phyloP scores from a whole-genome alignment of 2,888 invertebrate species.

The Cordilura impudica region DNA sequence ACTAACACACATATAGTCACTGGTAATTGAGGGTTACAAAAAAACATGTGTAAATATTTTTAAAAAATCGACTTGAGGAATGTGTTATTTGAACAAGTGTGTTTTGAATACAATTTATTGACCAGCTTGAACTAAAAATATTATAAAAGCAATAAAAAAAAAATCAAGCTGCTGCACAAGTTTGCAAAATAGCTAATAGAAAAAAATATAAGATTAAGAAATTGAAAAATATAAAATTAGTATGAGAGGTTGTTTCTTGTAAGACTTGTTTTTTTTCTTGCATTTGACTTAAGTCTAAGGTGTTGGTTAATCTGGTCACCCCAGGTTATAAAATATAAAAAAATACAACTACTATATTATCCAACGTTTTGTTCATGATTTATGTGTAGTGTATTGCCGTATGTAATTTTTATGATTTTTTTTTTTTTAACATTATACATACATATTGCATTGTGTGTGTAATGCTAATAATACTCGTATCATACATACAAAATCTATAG shows the following conservation, averaged over 20 bases:
- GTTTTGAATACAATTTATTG: slow-evolving; percentile 44
- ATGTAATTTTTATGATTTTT: not conserved
- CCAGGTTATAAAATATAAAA: not conserved
- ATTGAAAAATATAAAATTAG: slow-evolving; percentile 23
- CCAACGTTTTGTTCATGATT: not conserved
- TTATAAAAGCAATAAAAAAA: too few species aligned
- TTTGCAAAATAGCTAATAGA: slow-evolving; percentile 5
- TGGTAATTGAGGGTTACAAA: too few species aligned
- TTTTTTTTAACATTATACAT: not conserved
- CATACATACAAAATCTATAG: not conserved
- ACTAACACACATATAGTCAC: too few species aligned
- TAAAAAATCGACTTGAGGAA: slow-evolving; percentile 30
- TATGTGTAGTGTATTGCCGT: not conserved
- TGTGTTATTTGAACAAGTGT: slow-evolving; percentile 46
- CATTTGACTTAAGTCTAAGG: not conserved
- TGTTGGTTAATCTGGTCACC: not conserved
- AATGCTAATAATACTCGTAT: not conserved
- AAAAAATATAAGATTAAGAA: slow-evolving; percentile 37
- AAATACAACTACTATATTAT: not conserved
- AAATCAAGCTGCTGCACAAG: not conserved
- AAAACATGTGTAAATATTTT: slow-evolving; percentile 29
- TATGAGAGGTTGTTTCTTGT: not conserved
- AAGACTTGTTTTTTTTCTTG: slow-evolving; percentile 10
- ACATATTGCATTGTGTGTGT: not conserved
- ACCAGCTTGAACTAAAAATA: not conserved